These are phyloP conservation scores for Procambarus virginalis DNA, from an alignment of 1,140 invertebrate species.

Conservation along the genomic window DNA sequence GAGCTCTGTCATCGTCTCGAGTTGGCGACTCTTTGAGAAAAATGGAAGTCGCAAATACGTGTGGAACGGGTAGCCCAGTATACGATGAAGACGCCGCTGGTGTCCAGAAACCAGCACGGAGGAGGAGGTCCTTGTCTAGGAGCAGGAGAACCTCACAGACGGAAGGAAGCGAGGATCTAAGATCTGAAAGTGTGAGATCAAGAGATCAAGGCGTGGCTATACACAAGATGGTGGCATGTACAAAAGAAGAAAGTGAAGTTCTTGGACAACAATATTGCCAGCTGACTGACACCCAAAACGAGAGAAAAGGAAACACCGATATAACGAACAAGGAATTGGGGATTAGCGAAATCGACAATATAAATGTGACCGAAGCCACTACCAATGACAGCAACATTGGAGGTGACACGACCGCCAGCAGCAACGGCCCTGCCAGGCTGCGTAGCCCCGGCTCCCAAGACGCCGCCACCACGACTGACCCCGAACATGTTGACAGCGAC, in stretches of 20 bases:
- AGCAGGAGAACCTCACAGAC: not conserved
- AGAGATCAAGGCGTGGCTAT: not conserved
- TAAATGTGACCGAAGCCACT: not conserved
- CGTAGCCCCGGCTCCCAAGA: not conserved
- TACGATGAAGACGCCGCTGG: not conserved
- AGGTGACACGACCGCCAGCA: no score
- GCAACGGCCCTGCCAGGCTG: not conserved
- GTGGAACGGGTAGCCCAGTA: not conserved
- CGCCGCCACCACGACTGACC: no score
- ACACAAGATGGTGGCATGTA: not conserved
- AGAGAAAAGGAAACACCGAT: not conserved
- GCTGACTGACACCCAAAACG: not conserved
- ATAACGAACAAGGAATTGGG: not conserved
- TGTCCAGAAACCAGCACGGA: not conserved
- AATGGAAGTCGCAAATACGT: not conserved
- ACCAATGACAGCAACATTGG: not conserved
- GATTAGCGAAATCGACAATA: not conserved
- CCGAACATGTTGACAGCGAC: not conserved
- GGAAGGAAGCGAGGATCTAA: not conserved
- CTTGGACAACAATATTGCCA: not conserved
- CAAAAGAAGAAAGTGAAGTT: not conserved
- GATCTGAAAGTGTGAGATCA: not conserved
- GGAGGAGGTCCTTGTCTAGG: constrained; percentile 30
- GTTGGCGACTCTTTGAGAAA: not conserved
- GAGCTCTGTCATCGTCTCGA: constrained; percentile 37